A percentile compares a stretch with the other conserved stretches of the same genome.
Conservation (phyloP, 2,888 invertebrate genomes). For the Temnothorax unifasciatus region DNA sequence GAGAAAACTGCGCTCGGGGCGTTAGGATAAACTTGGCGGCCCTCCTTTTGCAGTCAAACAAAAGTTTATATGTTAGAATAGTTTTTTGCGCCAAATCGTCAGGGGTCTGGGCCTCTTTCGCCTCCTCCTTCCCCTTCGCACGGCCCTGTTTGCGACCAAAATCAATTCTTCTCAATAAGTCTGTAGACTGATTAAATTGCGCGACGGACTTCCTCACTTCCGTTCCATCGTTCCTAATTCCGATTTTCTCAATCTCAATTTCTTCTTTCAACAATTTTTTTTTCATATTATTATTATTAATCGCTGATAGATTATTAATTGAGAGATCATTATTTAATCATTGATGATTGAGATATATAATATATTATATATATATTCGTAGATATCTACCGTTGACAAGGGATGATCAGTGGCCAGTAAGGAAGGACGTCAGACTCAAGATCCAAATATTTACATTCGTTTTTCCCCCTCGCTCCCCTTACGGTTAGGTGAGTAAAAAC, state of each 20-base stretch:
- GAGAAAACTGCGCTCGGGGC: no score
- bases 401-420: constrained; percentile 11
- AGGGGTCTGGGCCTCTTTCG: no score
- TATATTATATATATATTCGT: no score
- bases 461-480: not conserved
- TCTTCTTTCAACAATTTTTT: not conserved
- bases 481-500: constrained; percentile 26
- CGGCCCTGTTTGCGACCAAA: no score
- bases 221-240: not conserved
- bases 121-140: no score
- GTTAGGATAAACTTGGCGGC: no score
- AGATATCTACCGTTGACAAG: constrained; percentile 24
- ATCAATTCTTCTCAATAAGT: constrained; percentile 1
- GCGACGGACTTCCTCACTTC: constrained; percentile 24
- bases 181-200: not conserved
- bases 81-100: no score
- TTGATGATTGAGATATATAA: constrained; percentile 1
- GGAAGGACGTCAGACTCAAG: constrained; percentile 30
- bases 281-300: constrained; percentile 2
- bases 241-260: not conserved
- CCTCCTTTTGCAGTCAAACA: no score
- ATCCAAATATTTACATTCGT: constrained; percentile 48
- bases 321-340: not conserved
- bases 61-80: no score
- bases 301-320: constrained; percentile 2